Evolutionary conservation across 2,797 vertebrate genomes (phyloP), one percentile per base, ranked within the genome.

Genomic region (Orientallactaga sibirica): DNA sequence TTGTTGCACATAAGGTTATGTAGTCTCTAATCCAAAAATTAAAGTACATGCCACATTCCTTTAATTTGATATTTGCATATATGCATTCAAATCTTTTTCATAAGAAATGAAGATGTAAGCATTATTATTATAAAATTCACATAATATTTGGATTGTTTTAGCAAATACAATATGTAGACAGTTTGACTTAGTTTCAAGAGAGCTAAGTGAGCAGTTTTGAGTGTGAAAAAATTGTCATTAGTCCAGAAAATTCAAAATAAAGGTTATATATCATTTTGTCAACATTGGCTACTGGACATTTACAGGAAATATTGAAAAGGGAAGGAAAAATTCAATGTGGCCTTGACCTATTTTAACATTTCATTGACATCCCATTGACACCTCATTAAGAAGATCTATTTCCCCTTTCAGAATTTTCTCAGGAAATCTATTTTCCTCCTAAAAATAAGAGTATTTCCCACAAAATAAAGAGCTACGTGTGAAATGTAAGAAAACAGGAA

Each of bases 341-440:
- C 62, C 33, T 87, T 94, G 89, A 87, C 81, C 61, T 78, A 43
- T 77, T 88, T 92, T 84, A 86, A 73, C 11, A 64, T 67, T 48
- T 94, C 58, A 83, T 84, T 91, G 82, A 73, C 22, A 88, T 19
- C 22, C 25, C 62, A 81, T 86, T 88, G 61, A 74, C 43, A 78
- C 4, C 29, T 93, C 52, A 83, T 89, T 88, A 93, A 68, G 66
- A 90, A 83, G 24, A 94, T 94, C 19, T 93, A 41, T 90, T 74
- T 91, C 11, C 18, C 20, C 68, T 14, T 82, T 88, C 25, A 91
- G 74, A 27, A 78, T 92, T 95, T 96, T 94, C 85, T 92, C 52
- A 86, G 37, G 64, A 81, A 89, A 91, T 70, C 64, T 74, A 29
- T 79, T 73, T 91, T 67, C 10, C 18, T 74, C 41, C 24, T 43